A percentile compares a stretch with the other conserved stretches of the same genome.
phyloP scores from a whole-genome alignment of 2,797 vertebrate genomes.

The Pseudochaenichthys georgianus region DNA sequence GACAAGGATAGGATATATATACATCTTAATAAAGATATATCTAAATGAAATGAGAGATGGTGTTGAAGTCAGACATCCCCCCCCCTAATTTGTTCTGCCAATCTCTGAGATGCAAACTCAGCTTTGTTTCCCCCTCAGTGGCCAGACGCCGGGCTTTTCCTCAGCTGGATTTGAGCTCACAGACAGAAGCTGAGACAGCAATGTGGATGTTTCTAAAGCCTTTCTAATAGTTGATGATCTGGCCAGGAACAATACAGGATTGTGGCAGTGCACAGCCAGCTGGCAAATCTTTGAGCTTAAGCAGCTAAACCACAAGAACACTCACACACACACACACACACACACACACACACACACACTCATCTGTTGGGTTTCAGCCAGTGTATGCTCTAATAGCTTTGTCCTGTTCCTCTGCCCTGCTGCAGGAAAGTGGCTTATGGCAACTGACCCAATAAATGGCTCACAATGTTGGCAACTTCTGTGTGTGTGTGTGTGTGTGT shows the following conservation, averaged over 20 bases:
- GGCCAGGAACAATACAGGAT: slow-evolving; percentile 65
- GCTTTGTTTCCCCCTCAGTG: slow-evolving; percentile 29
- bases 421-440: slow-evolving; percentile 39
- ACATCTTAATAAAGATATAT: neutral
- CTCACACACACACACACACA: slow-evolving; percentile 15
- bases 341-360: slow-evolving; percentile 36
- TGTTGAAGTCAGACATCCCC: slow-evolving; percentile 10
- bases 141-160: slow-evolving; percentile 40
- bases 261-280: slow-evolving; percentile 53
- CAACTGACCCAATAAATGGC: slow-evolving; percentile 55
- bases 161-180: slow-evolving; percentile 45
- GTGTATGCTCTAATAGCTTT: slow-evolving; percentile 42
- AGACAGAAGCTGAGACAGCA: slow-evolving; percentile 57
- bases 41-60: slow-evolving; percentile 5
- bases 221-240: slow-evolving; percentile 67
- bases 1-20: neutral
- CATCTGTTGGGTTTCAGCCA: slow-evolving; percentile 51
- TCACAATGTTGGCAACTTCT: slow-evolving; percentile 38
- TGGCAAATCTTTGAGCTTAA: slow-evolving; percentile 61
- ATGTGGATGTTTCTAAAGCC: slow-evolving; percentile 51
- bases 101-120: slow-evolving; percentile 47
- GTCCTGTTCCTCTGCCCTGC: slow-evolving; percentile 21
- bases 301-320: slow-evolving; percentile 39
- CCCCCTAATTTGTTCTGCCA: slow-evolving; percentile 53
- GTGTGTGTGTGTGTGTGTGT: slow-evolving; percentile 18